These are phyloP conservation scores for Tenebrio molitor DNA, from an alignment of 1,140 invertebrate genomes.

Conservation along the genomic window DNA sequence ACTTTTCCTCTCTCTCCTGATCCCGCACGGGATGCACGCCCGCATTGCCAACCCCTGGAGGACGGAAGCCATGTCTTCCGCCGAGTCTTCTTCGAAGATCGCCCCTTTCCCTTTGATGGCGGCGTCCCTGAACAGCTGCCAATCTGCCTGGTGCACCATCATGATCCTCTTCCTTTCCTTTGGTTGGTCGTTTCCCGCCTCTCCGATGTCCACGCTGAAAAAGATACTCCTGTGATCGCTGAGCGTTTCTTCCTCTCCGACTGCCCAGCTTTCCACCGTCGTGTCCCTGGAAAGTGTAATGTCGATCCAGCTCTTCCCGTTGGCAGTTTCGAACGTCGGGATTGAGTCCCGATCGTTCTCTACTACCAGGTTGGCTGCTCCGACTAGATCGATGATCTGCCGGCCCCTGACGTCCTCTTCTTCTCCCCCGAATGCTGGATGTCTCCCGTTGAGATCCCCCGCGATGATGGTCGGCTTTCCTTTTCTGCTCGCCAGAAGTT, in stretches of 20 bases:
- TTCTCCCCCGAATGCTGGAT: conserved; percentile 49
- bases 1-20: background rate
- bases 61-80: background rate
- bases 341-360: conserved; percentile 2
- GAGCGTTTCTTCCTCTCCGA: background rate
- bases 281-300: background rate
- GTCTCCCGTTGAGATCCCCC: conserved; percentile 55
- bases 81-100: background rate
- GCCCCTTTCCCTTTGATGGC: background rate
- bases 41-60: background rate
- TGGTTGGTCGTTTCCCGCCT: background rate
- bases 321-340: conserved; percentile 27
- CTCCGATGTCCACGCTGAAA: background rate
- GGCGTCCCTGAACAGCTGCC: background rate
- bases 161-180: background rate
- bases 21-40: background rate
- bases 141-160: background rate
- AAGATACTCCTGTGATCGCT: background rate
- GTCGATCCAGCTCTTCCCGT: conserved; percentile 5
- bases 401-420: conserved; percentile 47
- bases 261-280: conserved; percentile 3
- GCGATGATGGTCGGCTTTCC: too few species aligned
- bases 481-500: background rate
- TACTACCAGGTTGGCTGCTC: background rate
- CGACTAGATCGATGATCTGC: conserved; percentile 22